Base-by-base conservation (phyloP, 2,888 invertebrate species). In the Drosophila limbata region DNA sequence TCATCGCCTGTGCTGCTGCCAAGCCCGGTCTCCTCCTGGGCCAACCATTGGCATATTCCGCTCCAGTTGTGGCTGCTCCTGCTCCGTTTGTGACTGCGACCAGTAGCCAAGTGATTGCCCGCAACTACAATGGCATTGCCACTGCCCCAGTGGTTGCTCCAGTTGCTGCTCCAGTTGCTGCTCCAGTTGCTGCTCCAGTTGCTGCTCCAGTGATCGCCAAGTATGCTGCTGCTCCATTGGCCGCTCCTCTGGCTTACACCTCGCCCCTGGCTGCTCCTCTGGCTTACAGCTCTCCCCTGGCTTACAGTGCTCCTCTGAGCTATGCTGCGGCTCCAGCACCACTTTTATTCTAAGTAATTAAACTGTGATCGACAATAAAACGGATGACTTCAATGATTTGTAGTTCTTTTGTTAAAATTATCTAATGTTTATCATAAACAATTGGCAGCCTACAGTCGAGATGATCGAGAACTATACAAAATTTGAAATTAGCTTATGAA, bases 111-210 rank as follows among this genome's bases (percentile, higher is more conserved):
- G 77, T 81, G 57, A 44, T 89, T 65, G 85, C 87, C 28, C 72
- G 89, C 31, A 90, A 90, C 60, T 80, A 69, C 72, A 90, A 90
- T 77, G 85, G 87, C 8, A 84, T 88, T 39, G 89, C 89, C 1
- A 19, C 71, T 19, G 77, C 77, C 17, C 81, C 81, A 3, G 52
- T 75, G 17, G 15, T 59, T 15, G 70, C 71, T 42, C 55, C 55
- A 25, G 52, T 79, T 48, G 67, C 73, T 11, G 77, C 77, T 21
- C 81, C 81, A 1, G 52, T 75, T 8, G 28, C 28, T 28, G 77
- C 77, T 21, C 81, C 81, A 9, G 37, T 74, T 21, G 15, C 55
- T 13, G 70, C 71, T 42, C 53, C 55, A 21, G 52, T 79, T 48
- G 66, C 73, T 11, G 52, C 69, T n/a, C n/a, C n/a, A n/a, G n/a